Conservation (phyloP, 1,140 invertebrate species). For the Dysdera silvatica region DNA sequence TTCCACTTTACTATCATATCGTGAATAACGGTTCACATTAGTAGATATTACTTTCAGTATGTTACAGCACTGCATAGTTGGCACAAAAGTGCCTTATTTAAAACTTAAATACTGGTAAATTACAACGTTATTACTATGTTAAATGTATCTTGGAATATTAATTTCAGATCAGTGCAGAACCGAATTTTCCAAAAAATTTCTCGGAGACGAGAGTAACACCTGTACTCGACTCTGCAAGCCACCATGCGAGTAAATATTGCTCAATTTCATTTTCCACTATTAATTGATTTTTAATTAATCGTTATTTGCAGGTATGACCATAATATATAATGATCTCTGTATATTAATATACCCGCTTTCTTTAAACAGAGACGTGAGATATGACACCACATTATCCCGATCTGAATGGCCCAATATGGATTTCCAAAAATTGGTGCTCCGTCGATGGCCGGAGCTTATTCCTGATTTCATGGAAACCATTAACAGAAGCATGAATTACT, state of each 20-base stretch:
- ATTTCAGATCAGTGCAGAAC: slow-evolving; percentile 20
- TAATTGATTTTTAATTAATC: not conserved
- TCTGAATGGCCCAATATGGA: slow-evolving; percentile 32
- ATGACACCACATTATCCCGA: slow-evolving; percentile 29
- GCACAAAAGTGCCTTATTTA: too few relatives aligned
- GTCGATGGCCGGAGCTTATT: slow-evolving; percentile 21
- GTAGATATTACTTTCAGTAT: too few relatives aligned
- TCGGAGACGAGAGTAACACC: slow-evolving; percentile 9
- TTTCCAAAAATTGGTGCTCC: slow-evolving; percentile 27
- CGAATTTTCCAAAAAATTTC: slow-evolving; percentile 22
- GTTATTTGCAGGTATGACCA: not conserved
- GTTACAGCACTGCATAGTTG: too few relatives aligned
- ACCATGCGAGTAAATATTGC: slow-evolving; percentile 24
- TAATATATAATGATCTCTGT: not conserved
- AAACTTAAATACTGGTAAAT: too few relatives aligned
- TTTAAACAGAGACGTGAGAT: slow-evolving; percentile 28
- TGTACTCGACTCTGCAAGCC: slow-evolving; percentile 24
- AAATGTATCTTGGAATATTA: too few relatives aligned
- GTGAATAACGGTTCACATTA: too few relatives aligned
- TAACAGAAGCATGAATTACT: not conserved
- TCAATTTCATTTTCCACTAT: not conserved
- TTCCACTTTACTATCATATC: too few relatives aligned
- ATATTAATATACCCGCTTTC: not conserved
- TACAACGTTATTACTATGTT: too few relatives aligned
- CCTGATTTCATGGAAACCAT: slow-evolving; percentile 8